A percentile compares a stretch with the other conserved stretches of the same genome.
Evolutionary conservation across 2,113 vertebrate species (phyloP).

Genomic region (Gobio gobio): DNA sequence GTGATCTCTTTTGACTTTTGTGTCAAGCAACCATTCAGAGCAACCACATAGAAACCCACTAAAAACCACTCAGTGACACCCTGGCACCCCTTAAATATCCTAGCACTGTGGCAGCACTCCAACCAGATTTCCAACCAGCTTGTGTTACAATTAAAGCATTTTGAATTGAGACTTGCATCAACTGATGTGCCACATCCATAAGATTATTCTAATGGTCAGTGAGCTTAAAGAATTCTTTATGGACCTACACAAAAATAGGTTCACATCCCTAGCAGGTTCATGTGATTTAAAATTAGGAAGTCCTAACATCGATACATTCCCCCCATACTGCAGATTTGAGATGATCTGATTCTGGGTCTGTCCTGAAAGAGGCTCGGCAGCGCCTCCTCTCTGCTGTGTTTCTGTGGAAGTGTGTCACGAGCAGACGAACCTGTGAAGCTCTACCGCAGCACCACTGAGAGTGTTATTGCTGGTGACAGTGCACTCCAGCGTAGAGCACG

Average conservation of each 20-base stretch:
- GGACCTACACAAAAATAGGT: not conserved
- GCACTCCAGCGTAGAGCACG: not conserved
- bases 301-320: not conserved
- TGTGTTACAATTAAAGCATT: not conserved
- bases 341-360: constrained; percentile 4
- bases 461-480: constrained; percentile 11
- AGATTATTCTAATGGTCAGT: not conserved
- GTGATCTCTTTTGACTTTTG: not conserved
- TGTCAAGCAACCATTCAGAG: not conserved
- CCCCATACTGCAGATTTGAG: not conserved
- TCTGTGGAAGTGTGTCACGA: constrained; percentile 44
- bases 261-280: not conserved
- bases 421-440: constrained; percentile 33
- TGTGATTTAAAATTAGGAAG: not conserved
- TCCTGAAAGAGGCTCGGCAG: not conserved
- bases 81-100: not conserved
- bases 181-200: not conserved
- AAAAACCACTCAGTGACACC: not conserved
- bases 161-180: not conserved
- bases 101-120: not conserved
- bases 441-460: constrained; percentile 20
- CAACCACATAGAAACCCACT: not conserved
- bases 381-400: constrained; percentile 19
- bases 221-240: not conserved
- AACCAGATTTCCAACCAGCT: not conserved